phyloP scores from a whole-genome alignment of 2,888 invertebrate genomes.

The Melikaiella ostensackeni region DNA sequence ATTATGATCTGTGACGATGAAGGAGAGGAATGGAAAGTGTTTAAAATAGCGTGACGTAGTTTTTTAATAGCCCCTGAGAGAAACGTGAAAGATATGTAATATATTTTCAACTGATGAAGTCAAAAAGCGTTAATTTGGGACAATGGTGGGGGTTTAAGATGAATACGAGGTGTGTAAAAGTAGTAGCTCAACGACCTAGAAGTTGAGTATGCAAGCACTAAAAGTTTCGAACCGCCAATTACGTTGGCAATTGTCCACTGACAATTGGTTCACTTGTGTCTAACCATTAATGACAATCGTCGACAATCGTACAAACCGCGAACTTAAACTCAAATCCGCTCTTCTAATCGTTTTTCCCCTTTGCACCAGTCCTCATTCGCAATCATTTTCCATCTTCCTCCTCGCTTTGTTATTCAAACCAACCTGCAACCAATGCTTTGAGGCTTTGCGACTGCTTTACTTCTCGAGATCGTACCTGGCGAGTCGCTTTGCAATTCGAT shows the following conservation, averaged over 20 bases:
- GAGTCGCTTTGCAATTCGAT: constrained; percentile 54
- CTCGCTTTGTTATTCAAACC: constrained; percentile 50
- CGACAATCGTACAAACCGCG: constrained; percentile 50
- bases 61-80: too few relatives aligned
- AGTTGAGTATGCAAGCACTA: constrained; percentile 54
- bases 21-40: too few relatives aligned
- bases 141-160: neutral
- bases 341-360: constrained; percentile 44
- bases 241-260: constrained; percentile 65
- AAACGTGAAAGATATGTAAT: too few relatives aligned
- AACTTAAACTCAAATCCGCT: constrained; percentile 51
- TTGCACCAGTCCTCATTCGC: constrained; percentile 44
- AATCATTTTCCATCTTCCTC: constrained; percentile 49
- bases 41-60: too few relatives aligned
- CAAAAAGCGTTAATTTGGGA: too few relatives aligned
- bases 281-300: constrained; percentile 60
- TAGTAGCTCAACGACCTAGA: constrained; percentile 55
- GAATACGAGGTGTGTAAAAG: neutral
- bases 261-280: constrained; percentile 68
- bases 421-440: constrained; percentile 42
- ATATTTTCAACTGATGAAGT: too few relatives aligned
- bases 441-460: constrained; percentile 40
- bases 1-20: too few relatives aligned
- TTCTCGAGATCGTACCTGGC: constrained; percentile 36
- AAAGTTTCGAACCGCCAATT: constrained; percentile 68